Conservation (phyloP, 2,888 invertebrate genomes). For the Mesoligia furuncula region DNA sequence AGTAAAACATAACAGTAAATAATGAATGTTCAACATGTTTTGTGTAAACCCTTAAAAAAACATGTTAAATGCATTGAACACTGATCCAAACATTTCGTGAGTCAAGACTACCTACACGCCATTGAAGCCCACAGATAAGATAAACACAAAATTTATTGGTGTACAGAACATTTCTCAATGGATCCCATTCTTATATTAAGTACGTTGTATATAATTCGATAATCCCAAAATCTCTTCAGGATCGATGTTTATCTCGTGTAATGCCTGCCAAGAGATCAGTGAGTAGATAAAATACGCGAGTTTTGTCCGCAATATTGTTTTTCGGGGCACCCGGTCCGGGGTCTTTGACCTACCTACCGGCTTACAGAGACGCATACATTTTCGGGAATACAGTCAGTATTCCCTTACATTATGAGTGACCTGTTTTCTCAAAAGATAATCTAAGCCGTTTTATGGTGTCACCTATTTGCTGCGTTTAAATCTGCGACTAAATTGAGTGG, state of each 20-base stretch:
- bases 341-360: slow-evolving; percentile 37
- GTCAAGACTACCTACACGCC: slow-evolving; percentile 28
- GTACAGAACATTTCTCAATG: slow-evolving; percentile 36
- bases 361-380: slow-evolving; percentile 35
- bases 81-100: slow-evolving; percentile 14
- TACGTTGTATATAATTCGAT: slow-evolving; percentile 46
- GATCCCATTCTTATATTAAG: slow-evolving; percentile 46
- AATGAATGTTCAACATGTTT: background rate
- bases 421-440: slow-evolving; percentile 31
- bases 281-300: slow-evolving; percentile 36
- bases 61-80: slow-evolving; percentile 15
- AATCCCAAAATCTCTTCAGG: slow-evolving; percentile 43
- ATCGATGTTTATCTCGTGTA: slow-evolving; percentile 49
- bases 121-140: slow-evolving; percentile 44
- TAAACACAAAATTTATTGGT: slow-evolving; percentile 49
- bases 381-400: slow-evolving; percentile 16
- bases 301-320: slow-evolving; percentile 41
- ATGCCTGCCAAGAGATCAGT: slow-evolving; percentile 48
- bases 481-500: slow-evolving; percentile 55
- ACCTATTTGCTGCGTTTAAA: slow-evolving; percentile 49
- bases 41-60: slow-evolving; percentile 9
- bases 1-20: background rate
- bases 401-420: slow-evolving; percentile 11
- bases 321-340: slow-evolving; percentile 28
- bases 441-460: slow-evolving; percentile 31